Evolutionary conservation across 2,113 vertebrate species (phyloP).

Genomic region (Beaufortia kweichowensis): DNA sequence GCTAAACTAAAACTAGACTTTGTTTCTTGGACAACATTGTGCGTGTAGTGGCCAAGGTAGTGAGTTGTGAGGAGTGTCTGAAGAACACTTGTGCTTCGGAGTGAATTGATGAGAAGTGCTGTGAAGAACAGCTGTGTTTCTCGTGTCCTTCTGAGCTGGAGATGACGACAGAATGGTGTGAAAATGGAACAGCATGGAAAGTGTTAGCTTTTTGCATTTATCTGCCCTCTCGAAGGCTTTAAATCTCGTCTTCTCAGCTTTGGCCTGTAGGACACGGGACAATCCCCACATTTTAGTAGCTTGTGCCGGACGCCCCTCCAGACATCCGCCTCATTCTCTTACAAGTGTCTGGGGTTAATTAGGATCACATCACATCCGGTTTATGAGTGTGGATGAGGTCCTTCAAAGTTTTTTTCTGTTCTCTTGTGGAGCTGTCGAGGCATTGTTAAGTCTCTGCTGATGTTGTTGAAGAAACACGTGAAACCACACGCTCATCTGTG

Average conservation of each 20-base stretch:
- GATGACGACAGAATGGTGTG: constrained; percentile 45
- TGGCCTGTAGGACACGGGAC: constrained; percentile 53
- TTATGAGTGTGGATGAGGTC: constrained; percentile 37
- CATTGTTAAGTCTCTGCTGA: constrained; percentile 49
- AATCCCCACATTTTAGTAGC: constrained; percentile 63
- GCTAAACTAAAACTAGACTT: constrained; percentile 67
- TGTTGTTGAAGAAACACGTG: constrained; percentile 41
- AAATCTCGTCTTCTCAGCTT: constrained; percentile 53
- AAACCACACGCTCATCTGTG: constrained; percentile 19
- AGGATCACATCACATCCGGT: constrained; percentile 65
- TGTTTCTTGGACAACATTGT: constrained; percentile 77
- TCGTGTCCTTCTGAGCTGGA: constrained; percentile 76
- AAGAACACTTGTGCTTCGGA: constrained; percentile 83
- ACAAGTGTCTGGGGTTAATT: constrained; percentile 71
- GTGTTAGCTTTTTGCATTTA: constrained; percentile 59
- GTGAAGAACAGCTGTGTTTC: constrained; percentile 84
- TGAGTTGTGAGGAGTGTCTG: constrained; percentile 75
- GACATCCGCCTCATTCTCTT: constrained; percentile 60
- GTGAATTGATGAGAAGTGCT: constrained; percentile 87
- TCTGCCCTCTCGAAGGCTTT: constrained; percentile 60
- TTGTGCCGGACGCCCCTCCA: constrained; percentile 57
- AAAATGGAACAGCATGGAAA: constrained; percentile 42
- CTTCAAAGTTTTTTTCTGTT: constrained; percentile 37
- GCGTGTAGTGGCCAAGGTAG: constrained; percentile 76
- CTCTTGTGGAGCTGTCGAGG: constrained; percentile 51